Conservation (phyloP, 2,113 vertebrate genomes). For the Tachysurus fulvidraco region DNA sequence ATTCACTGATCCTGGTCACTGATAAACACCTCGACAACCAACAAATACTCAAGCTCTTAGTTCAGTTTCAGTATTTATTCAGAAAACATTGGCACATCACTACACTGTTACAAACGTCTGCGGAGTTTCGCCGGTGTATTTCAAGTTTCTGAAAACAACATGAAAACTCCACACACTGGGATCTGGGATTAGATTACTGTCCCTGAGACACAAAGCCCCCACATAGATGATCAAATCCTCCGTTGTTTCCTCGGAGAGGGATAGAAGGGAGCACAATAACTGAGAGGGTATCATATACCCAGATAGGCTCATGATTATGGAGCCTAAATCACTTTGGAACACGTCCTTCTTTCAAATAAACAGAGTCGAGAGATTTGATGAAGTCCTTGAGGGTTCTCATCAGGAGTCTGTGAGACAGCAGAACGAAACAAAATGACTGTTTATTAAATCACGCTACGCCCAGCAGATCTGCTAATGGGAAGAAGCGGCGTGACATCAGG, state of each 20-base stretch:
- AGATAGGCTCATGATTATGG: conserved; percentile 46
- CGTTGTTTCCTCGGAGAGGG: neutral
- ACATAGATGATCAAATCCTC: conserved; percentile 39
- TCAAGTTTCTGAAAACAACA: neutral
- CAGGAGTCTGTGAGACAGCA: conserved; percentile 50
- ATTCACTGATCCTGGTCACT: too few species aligned
- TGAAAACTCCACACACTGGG: neutral
- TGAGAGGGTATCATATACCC: conserved; percentile 37
- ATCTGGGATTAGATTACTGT: conserved; percentile 25
- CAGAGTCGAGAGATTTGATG: conserved; percentile 59
- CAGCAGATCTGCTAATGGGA: conserved; percentile 50
- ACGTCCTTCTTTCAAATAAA: conserved; percentile 58
- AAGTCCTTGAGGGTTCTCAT: conserved; percentile 63
- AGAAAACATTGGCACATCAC: neutral
- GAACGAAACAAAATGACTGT: conserved; percentile 61
- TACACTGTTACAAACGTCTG: neutral
- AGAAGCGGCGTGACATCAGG: conserved; percentile 50
- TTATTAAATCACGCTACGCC: conserved; percentile 63
- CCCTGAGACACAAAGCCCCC: conserved; percentile 25
- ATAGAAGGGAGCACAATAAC: conserved; percentile 30
- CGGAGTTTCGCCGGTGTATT: neutral
- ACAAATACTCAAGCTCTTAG: neutral
- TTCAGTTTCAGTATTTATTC: neutral
- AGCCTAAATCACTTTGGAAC: conserved; percentile 58
- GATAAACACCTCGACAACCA: too few species aligned